These are phyloP conservation scores for Chloroceryle amazona DNA, from an alignment of 2,797 vertebrate species.

Conservation along the genomic window DNA sequence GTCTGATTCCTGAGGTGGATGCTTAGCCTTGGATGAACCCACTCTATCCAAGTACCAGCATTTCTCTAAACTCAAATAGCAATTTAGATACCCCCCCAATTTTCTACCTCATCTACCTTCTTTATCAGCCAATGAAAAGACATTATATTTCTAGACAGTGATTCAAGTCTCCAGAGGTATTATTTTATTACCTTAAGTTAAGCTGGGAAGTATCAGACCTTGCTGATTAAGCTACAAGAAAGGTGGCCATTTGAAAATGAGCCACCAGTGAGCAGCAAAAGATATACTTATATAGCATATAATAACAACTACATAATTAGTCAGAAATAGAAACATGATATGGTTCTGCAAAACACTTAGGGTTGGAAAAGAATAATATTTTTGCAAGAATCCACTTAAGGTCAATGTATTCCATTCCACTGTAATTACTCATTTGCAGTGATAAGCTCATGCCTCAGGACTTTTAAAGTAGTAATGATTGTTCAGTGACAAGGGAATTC, in stretches of 20 bases:
- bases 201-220: background rate
- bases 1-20: background rate
- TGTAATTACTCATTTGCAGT: background rate
- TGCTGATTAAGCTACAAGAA: background rate
- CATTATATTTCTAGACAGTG: background rate
- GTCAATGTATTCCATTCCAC: background rate
- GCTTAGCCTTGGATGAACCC: background rate
- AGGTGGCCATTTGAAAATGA: background rate
- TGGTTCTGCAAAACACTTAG: background rate
- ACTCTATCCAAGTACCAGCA: background rate
- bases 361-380: background rate
- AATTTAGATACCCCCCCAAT: accelerated
- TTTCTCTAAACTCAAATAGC: background rate
- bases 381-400: background rate
- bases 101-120: background rate
- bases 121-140: background rate
- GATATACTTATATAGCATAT: background rate
- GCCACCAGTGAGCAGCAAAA: background rate
- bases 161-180: background rate
- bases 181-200: background rate
- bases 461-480: background rate
- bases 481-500: background rate
- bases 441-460: background rate
- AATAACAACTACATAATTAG: background rate
- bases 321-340: background rate